Percentiles rank a stretch among this genome's conserved stretches.
phyloP scores from a whole-genome alignment of 2,888 invertebrate genomes.

The Synergus gifuensis region DNA sequence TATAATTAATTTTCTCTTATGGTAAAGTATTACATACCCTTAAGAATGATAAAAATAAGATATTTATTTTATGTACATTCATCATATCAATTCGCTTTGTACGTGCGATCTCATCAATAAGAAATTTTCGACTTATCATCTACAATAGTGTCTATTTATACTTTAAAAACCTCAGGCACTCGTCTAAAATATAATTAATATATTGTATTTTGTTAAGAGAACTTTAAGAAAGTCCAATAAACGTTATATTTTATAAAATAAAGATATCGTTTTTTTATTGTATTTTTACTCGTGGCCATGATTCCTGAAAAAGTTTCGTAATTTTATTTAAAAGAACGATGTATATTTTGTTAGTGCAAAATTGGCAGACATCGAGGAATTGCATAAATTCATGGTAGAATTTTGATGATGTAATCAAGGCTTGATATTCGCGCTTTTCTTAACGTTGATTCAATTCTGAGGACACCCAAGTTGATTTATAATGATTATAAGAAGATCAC shows the following conservation, averaged over 20 bases:
- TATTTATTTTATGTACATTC: neutral
- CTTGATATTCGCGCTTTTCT: neutral
- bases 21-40: too few relatives aligned
- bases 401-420: neutral
- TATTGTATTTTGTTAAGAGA: constrained; percentile 53
- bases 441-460: neutral
- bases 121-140: constrained; percentile 12
- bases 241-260: constrained; percentile 64
- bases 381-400: constrained; percentile 19
- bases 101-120: constrained; percentile 5
- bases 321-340: neutral
- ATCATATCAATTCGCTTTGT: neutral
- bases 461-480: constrained; percentile 1
- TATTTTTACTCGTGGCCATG: neutral
- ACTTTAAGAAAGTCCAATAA: constrained; percentile 60
- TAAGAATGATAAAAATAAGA: neutral
- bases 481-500: neutral
- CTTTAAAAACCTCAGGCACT: constrained; percentile 42
- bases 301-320: neutral
- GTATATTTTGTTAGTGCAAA: constrained; percentile 2
- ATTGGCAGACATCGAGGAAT: constrained; percentile 24
- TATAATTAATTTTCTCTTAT: too few relatives aligned
- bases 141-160: constrained; percentile 18
- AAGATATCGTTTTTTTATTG: neutral
- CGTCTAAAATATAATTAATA: constrained; percentile 53